These are phyloP conservation scores for Diarsia rubi DNA, from an alignment of 2,888 invertebrate genomes.

Conservation along the genomic window DNA sequence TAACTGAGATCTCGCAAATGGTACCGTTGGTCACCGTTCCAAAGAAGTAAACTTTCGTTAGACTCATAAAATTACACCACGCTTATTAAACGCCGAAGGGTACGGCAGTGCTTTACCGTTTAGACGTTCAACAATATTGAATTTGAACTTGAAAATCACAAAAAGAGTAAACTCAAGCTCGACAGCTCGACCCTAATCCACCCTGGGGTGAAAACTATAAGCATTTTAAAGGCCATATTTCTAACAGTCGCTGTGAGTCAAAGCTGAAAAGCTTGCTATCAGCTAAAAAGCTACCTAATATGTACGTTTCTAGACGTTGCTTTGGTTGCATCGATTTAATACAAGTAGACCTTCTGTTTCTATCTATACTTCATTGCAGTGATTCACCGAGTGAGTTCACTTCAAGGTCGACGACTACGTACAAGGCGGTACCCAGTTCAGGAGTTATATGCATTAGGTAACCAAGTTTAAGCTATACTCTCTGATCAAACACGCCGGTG, in stretches of 20 bases:
- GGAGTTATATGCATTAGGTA: constrained; percentile 41
- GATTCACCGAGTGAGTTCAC: constrained; percentile 56
- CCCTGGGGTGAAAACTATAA: constrained; percentile 6
- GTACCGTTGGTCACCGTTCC: background rate
- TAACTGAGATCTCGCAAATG: too few species aligned
- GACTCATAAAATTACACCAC: background rate
- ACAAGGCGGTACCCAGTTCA: constrained; percentile 41
- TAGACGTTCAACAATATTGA: too few species aligned
- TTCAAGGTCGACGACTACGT: constrained; percentile 67
- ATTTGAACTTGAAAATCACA: background rate
- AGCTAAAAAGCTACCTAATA: too few species aligned
- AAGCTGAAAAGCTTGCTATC: background rate
- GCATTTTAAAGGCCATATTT: background rate
- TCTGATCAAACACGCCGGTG: constrained; percentile 45
- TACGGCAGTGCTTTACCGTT: background rate
- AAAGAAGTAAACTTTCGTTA: background rate
- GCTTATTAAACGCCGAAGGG: background rate
- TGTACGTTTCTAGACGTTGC: background rate
- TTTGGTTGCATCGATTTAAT: background rate
- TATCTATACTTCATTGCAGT: constrained; percentile 9
- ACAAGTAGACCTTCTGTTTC: constrained; percentile 35
- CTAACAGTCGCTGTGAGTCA: background rate
- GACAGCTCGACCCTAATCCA: background rate
- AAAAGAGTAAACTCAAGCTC: background rate
- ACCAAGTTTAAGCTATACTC: constrained; percentile 45